Evolutionary conservation across 1,140 invertebrate species (phyloP).

Genomic region (Metopolophium dirhodum): DNA sequence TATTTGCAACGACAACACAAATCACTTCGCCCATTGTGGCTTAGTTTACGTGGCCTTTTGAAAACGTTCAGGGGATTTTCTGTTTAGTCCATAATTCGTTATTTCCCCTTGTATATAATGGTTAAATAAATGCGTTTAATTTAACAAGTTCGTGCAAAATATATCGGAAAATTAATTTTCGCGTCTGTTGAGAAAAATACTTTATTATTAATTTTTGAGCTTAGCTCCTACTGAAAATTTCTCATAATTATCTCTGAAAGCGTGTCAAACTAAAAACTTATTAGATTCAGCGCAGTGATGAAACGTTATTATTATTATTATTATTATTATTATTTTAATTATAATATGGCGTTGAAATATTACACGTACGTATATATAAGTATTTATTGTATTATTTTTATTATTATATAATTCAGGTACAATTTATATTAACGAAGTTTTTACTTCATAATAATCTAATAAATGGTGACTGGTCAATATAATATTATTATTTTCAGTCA

Average conservation of each 20-base stretch:
- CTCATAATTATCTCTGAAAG: background rate
- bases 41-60: background rate
- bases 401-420: background rate
- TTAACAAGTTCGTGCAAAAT: background rate
- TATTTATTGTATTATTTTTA: background rate
- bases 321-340: background rate
- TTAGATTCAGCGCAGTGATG: background rate
- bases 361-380: background rate
- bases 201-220: background rate
- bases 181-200: background rate
- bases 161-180: background rate
- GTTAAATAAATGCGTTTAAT: background rate
- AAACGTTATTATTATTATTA: background rate
- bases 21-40: background rate
- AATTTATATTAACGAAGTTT: background rate
- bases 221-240: background rate
- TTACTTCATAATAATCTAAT: background rate
- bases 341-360: background rate
- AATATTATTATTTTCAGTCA: no score
- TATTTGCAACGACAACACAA: background rate
- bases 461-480: background rate
- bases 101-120: background rate
- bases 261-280: slow-evolving; percentile 1
- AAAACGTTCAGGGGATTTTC: background rate
- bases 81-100: background rate